These are phyloP conservation scores for Spisula solida DNA, from an alignment of 2,888 invertebrate species.

Conservation along the genomic window DNA sequence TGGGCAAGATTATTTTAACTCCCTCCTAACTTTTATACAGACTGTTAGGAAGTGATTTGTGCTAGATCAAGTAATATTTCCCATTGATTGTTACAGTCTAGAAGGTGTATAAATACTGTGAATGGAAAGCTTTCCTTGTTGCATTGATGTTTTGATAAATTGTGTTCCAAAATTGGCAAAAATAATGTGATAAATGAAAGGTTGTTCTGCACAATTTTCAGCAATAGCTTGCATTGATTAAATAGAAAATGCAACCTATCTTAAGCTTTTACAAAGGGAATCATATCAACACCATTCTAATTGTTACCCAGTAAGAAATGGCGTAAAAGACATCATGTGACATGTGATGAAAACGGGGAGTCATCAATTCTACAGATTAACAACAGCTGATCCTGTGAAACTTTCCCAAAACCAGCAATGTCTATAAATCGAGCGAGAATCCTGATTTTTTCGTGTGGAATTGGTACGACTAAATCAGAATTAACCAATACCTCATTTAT, in stretches of 20 bases:
- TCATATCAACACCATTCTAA: slow-evolving; percentile 14
- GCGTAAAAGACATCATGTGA: slow-evolving; percentile 6
- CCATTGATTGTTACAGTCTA: slow-evolving; percentile 15
- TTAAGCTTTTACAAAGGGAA: background rate
- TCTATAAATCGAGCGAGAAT: background rate
- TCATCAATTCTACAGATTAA: slow-evolving; percentile 17
- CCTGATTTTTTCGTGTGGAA: background rate
- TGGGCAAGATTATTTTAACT: background rate
- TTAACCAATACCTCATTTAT: background rate
- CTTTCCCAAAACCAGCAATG: background rate
- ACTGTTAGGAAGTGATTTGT: background rate
- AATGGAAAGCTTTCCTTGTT: background rate
- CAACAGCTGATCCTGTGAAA: background rate
- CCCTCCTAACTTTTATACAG: background rate
- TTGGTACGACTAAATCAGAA: background rate
- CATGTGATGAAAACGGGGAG: background rate
- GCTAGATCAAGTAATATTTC: slow-evolving; percentile 17
- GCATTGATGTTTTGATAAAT: slow-evolving; percentile 23
- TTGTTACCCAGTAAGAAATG: background rate
- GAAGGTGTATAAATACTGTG: background rate
- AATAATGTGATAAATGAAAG: slow-evolving; percentile 24
- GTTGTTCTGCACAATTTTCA: slow-evolving; percentile 3
- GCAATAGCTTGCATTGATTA: slow-evolving; percentile 15
- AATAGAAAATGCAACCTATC: slow-evolving; percentile 6
- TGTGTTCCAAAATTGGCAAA: slow-evolving; percentile 23